These are phyloP conservation scores for Noctua janthina DNA, from an alignment of 2,888 invertebrate species.

Conservation along the genomic window DNA sequence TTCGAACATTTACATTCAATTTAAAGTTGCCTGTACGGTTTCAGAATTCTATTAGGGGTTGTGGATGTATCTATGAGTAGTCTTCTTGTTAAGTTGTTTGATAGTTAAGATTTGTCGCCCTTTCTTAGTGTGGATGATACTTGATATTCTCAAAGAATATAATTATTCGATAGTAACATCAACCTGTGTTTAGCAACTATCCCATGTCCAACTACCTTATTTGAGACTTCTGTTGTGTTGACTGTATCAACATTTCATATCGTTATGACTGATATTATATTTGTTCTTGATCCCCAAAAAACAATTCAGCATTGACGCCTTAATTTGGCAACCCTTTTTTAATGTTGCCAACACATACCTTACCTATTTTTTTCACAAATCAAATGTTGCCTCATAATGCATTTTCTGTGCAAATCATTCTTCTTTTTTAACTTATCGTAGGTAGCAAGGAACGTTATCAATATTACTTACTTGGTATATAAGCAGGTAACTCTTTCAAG, in stretches of 20 bases:
- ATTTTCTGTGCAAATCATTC: background rate
- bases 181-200: background rate
- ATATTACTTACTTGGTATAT: background rate
- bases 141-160: background rate
- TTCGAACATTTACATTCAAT: slow-evolving; percentile 60
- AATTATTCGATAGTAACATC: background rate
- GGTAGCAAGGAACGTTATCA: no score
- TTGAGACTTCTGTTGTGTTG: background rate
- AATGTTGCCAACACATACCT: background rate
- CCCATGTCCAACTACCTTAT: background rate
- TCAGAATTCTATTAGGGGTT: slow-evolving; percentile 34
- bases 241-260: background rate
- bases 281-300: background rate
- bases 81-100: slow-evolving; percentile 25
- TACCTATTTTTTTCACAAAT: background rate
- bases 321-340: background rate
- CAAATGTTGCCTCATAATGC: background rate
- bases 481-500: background rate
- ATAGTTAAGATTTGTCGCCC: background rate
- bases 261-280: background rate
- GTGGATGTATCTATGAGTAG: slow-evolving; percentile 14
- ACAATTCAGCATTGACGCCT: background rate
- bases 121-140: background rate
- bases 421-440: background rate
- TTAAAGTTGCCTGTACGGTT: slow-evolving; percentile 54